phyloP scores from a whole-genome alignment of 2,888 invertebrate species.

The Venustoraphidia nigricollis region DNA sequence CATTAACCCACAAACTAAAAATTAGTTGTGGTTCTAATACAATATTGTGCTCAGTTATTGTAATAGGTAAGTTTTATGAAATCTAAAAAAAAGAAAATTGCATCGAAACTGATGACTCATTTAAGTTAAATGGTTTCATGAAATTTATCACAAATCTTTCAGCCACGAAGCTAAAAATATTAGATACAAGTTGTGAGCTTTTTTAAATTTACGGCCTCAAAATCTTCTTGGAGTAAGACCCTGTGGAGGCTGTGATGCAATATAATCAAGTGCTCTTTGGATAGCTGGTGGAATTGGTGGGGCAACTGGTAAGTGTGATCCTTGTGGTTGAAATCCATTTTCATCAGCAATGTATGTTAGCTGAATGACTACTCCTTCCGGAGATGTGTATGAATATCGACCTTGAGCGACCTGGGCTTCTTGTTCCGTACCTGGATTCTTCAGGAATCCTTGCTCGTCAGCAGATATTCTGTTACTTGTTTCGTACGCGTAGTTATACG shows the following conservation, averaged over 20 bases:
- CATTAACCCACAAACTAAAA: too few species aligned
- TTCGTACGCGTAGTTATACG: conserved; percentile 30
- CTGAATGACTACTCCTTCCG: conserved; percentile 7
- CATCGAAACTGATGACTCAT: too few species aligned
- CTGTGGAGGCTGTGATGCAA: conserved; percentile 18
- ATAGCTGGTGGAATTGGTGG: conserved; percentile 32
- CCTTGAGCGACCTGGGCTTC: conserved; percentile 35
- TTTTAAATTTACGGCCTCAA: too few species aligned
- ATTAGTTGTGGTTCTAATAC: too few species aligned
- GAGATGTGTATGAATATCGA: conserved; percentile 7
- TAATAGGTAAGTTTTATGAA: too few species aligned
- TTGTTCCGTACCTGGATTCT: conserved; percentile 34
- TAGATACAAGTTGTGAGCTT: too few species aligned
- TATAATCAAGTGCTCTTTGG: conserved; percentile 28
- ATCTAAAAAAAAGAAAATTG: too few species aligned
- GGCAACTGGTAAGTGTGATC: conserved; percentile 31
- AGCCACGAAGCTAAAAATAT: too few species aligned
- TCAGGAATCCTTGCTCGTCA: conserved; percentile 39
- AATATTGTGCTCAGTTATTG: too few species aligned
- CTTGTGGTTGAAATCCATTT: conserved; percentile 28
- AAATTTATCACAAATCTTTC: too few species aligned
- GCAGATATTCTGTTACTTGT: conserved; percentile 41
- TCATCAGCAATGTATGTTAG: conserved; percentile 33
- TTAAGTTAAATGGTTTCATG: too few species aligned
- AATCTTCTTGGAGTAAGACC: background rate